Evolutionary conservation across 2,797 vertebrate genomes (phyloP).

Genomic region (Mareca penelope): DNA sequence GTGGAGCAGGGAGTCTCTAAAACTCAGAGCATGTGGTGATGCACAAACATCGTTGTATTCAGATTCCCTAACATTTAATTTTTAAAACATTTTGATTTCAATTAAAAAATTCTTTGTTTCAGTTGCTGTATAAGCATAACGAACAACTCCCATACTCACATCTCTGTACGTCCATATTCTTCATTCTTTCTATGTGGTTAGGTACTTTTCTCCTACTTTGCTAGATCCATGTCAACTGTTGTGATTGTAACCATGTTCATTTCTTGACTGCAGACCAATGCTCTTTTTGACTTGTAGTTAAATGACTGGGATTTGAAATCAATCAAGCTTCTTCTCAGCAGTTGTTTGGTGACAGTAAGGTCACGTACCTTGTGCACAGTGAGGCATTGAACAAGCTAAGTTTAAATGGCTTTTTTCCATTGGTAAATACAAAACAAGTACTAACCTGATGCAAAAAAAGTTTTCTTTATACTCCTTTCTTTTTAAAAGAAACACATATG

Average conservation of each 20-base stretch:
- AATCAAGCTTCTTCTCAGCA: not conserved
- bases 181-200: not conserved
- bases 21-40: not conserved
- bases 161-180: not conserved
- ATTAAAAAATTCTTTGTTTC: not conserved
- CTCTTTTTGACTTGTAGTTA: not conserved
- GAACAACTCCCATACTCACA: not conserved
- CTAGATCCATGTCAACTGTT: not conserved
- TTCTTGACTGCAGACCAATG: not conserved
- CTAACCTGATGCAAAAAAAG: not conserved
- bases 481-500: not conserved
- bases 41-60: not conserved
- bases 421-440: not conserved
- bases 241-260: not conserved
- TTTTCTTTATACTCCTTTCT: not conserved
- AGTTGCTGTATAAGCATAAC: not conserved
- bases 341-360: not conserved
- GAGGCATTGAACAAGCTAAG: not conserved
- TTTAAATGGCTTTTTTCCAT: not conserved
- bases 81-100: not conserved
- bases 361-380: not conserved
- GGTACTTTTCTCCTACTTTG: not conserved
- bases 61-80: not conserved
- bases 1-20: not conserved
- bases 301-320: conserved; percentile 18